Percentiles rank a stretch among this genome's conserved stretches.
phyloP scores from a whole-genome alignment of 1,140 invertebrate species.

The Scaptomyza montana region DNA sequence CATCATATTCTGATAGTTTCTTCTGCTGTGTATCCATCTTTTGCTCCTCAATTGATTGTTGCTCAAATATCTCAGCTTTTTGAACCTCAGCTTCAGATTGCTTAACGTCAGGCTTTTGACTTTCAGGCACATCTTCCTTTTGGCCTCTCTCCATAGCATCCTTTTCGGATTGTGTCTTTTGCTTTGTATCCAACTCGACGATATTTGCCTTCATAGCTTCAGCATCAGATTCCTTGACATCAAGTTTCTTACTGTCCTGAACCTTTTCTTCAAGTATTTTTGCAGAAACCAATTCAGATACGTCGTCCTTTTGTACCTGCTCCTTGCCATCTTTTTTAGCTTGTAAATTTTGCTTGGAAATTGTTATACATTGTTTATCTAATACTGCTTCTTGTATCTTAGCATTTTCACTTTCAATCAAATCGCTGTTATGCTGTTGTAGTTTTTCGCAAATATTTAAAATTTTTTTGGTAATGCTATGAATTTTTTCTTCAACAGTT shows the following conservation, averaged over 20 bases:
- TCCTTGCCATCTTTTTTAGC: constrained; percentile 35
- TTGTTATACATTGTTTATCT: not conserved
- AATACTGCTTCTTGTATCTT: not conserved
- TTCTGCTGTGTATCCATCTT: constrained; percentile 37
- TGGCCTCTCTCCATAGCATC: constrained; percentile 13
- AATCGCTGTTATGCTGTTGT: constrained; percentile 14
- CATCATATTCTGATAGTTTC: constrained; percentile 23
- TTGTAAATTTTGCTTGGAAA: not conserved
- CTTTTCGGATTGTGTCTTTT: constrained; percentile 17
- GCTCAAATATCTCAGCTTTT: no score
- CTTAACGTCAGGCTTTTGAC: no score
- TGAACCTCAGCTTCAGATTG: constrained; percentile 15
- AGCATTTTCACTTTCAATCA: not conserved
- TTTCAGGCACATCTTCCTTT: constrained; percentile 7
- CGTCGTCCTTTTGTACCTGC: constrained; percentile 23
- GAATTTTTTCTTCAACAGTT: constrained; percentile 45
- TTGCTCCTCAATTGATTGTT: not conserved
- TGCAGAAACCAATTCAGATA: not conserved
- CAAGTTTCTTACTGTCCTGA: constrained; percentile 16
- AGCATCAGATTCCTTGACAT: constrained; percentile 7
- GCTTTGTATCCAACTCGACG: constrained; percentile 11
- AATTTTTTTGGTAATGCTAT: constrained; percentile 42
- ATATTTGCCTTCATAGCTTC: constrained; percentile 13
- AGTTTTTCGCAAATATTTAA: constrained; percentile 48
- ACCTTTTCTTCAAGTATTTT: not conserved